phyloP scores from a whole-genome alignment of 2,113 vertebrate species.

The Halcyon senegalensis region DNA sequence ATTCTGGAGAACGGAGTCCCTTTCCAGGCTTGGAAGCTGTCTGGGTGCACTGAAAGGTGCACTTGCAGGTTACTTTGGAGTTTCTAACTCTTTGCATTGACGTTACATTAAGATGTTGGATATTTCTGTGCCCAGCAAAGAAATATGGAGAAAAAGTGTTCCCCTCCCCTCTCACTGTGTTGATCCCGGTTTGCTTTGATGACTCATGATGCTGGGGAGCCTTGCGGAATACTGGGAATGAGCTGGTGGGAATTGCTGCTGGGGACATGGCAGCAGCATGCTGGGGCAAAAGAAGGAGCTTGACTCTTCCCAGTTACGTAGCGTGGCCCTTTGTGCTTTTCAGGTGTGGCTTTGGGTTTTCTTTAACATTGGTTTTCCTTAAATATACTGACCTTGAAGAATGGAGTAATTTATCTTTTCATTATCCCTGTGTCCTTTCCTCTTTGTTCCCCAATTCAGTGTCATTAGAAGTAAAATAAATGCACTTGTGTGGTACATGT shows the following conservation, averaged over 20 bases:
- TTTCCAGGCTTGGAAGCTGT: not conserved
- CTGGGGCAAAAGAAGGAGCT: not conserved
- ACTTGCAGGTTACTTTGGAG: not conserved
- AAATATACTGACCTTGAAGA: not conserved
- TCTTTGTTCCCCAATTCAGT: not conserved
- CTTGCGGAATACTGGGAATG: not conserved
- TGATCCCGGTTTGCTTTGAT: not conserved
- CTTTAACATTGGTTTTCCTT: not conserved
- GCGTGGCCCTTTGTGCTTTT: not conserved
- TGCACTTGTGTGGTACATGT: not conserved
- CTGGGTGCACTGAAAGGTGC: not conserved
- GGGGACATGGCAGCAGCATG: not conserved
- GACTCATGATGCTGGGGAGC: not conserved
- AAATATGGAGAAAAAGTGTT: not conserved
- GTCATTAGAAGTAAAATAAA: not conserved
- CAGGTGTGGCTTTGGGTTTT: not conserved
- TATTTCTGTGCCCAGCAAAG: not conserved
- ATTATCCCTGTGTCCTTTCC: not conserved
- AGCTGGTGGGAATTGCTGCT: not conserved
- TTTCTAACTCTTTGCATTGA: not conserved
- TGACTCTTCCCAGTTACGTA: not conserved
- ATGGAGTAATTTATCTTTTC: not conserved
- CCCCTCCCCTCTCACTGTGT: not conserved
- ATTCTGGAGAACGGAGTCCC: not conserved
- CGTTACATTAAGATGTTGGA: not conserved